phyloP scores from a whole-genome alignment of 2,888 invertebrate species.

The Drosophila birchii region DNA sequence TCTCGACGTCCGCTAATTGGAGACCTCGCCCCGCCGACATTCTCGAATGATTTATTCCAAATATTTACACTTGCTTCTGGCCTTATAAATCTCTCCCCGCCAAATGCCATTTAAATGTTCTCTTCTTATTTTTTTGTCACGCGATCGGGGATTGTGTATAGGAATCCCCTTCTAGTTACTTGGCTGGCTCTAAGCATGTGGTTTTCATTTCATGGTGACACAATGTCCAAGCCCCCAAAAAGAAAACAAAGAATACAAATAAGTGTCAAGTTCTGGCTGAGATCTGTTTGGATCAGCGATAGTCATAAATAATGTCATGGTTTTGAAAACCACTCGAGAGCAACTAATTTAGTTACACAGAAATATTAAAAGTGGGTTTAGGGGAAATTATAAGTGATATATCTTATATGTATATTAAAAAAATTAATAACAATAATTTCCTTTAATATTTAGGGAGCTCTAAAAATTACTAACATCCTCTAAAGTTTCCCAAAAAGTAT shows the following conservation, averaged over 20 bases:
- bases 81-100: constrained; percentile 24
- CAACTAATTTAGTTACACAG: constrained; percentile 18
- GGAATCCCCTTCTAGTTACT: constrained; percentile 3
- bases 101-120: constrained; percentile 28
- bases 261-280: constrained; percentile 49
- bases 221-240: constrained; percentile 24
- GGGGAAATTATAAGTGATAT: neutral
- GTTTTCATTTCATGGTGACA: constrained; percentile 53
- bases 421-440: too few species aligned
- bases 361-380: constrained; percentile 26
- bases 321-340: constrained; percentile 42
- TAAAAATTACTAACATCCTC: too few species aligned
- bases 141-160: constrained; percentile 30
- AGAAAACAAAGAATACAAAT: constrained; percentile 10
- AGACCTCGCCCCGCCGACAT: constrained; percentile 24
- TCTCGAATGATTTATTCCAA: constrained; percentile 45
- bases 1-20: constrained; percentile 36
- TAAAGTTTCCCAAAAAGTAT: neutral
- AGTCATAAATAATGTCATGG: constrained; percentile 67
- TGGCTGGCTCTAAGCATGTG: constrained; percentile 65
- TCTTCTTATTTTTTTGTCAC: constrained; percentile 43
- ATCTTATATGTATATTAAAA: too few species aligned
- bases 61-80: constrained; percentile 43
- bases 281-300: constrained; percentile 58
- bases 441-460: neutral